Evolutionary conservation across 2,113 vertebrate species (phyloP).

Genomic region (Forbesichthys agassizii): DNA sequence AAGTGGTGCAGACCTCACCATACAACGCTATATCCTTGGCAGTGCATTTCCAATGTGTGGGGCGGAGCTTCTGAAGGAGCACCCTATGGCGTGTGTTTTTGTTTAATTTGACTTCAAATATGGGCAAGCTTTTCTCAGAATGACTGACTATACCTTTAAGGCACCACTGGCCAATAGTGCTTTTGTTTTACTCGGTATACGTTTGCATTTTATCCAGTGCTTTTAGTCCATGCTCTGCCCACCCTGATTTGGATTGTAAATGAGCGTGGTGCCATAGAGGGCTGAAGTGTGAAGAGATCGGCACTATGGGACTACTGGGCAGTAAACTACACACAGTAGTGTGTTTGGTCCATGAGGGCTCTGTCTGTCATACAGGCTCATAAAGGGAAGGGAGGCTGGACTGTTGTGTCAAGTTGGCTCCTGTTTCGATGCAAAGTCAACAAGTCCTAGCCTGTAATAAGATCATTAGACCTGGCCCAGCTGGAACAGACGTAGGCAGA

Average conservation of each 20-base stretch:
- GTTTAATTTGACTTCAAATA: too few species aligned
- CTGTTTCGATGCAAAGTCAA: conserved; percentile 64
- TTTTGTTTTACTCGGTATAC: conserved; percentile 51
- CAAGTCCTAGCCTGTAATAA: conserved; percentile 76
- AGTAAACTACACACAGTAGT: background rate
- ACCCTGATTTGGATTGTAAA: conserved; percentile 79
- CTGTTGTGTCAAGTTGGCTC: conserved; percentile 58
- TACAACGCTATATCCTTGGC: too few species aligned
- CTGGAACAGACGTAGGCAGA: conserved; percentile 31
- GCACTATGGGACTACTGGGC: background rate
- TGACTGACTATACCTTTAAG: background rate
- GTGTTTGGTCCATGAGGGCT: conserved; percentile 10
- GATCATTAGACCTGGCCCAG: conserved; percentile 66
- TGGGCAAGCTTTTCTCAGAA: too few species aligned
- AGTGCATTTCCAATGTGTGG: too few species aligned
- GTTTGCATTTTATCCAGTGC: conserved; percentile 57
- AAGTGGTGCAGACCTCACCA: too few species aligned
- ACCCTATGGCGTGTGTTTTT: too few species aligned
- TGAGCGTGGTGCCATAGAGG: conserved; percentile 52
- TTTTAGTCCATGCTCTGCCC: conserved; percentile 47
- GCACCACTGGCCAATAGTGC: conserved; percentile 26
- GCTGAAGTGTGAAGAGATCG: conserved; percentile 21
- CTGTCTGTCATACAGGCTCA: conserved; percentile 35
- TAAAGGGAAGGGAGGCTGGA: conserved; percentile 27
- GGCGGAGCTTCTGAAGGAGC: too few species aligned